Evolutionary conservation across 2,888 invertebrate genomes (phyloP).

Genomic region (Caenorhabditis imperialis): DNA sequence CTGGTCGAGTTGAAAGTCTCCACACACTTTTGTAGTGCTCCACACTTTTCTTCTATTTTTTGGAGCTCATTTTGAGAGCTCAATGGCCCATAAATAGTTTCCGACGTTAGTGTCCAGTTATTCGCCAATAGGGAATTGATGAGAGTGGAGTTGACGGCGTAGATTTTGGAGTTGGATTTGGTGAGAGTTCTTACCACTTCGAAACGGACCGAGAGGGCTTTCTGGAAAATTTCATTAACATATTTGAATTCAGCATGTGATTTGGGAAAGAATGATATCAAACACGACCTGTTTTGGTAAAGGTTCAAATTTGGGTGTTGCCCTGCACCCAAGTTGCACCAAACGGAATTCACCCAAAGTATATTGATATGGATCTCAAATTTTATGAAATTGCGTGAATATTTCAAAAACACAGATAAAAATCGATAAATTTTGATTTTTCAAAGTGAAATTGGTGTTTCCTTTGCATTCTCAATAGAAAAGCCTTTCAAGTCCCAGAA

Average conservation of each 20-base stretch:
- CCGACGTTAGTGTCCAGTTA: conserved; percentile 5
- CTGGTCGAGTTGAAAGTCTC: not conserved
- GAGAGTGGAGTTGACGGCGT: not conserved
- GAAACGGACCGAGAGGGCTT: conserved; percentile 22
- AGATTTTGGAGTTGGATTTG: conserved; percentile 2
- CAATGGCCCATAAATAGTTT: conserved; percentile 9
- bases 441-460: too few species aligned
- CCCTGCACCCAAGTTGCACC: too few species aligned
- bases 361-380: too few species aligned
- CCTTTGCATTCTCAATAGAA: too few species aligned
- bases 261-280: too few species aligned
- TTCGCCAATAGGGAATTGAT: not conserved
- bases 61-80: conserved; percentile 16
- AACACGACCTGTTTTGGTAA: too few species aligned
- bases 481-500: not conserved
- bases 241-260: too few species aligned
- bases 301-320: too few species aligned
- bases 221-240: conserved; percentile 6
- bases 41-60: conserved; percentile 9
- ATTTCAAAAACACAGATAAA: too few species aligned
- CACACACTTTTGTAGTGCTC: not conserved
- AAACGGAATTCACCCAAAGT: too few species aligned
- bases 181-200: conserved; percentile 6
- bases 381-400: too few species aligned
- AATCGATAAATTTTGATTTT: too few species aligned